A percentile compares a stretch with the other conserved stretches of the same genome.
These are phyloP conservation scores for Cerceris rybyensis DNA, from an alignment of 2,888 invertebrate species.

Conservation along the genomic window DNA sequence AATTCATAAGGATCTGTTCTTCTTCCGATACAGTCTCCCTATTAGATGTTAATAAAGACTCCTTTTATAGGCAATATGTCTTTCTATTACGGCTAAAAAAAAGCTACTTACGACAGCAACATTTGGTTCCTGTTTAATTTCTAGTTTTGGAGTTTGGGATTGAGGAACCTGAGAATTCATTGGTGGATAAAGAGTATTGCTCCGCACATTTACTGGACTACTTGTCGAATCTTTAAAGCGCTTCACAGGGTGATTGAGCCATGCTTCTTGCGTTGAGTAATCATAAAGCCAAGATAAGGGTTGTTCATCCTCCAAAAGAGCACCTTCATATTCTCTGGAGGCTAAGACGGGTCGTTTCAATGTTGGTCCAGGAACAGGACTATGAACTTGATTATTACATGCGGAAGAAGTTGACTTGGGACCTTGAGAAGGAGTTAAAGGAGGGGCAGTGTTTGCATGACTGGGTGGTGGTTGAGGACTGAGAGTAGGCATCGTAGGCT, in stretches of 20 bases:
- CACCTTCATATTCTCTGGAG: slow-evolving; percentile 90
- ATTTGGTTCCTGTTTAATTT: slow-evolving; percentile 87
- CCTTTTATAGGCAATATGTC: neutral
- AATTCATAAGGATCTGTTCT: slow-evolving; percentile 87
- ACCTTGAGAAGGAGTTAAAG: slow-evolving; percentile 82
- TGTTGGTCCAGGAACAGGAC: slow-evolving; percentile 63
- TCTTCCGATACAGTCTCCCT: slow-evolving; percentile 77
- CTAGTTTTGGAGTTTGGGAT: slow-evolving; percentile 82
- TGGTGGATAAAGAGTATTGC: slow-evolving; percentile 85
- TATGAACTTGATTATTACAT: slow-evolving; percentile 75
- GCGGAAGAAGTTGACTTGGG: slow-evolving; percentile 76
- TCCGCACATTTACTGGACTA: slow-evolving; percentile 77
- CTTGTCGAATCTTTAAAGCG: slow-evolving; percentile 86
- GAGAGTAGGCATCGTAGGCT: slow-evolving; percentile 88
- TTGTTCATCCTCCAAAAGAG: slow-evolving; percentile 91
- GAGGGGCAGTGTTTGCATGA: slow-evolving; percentile 80
- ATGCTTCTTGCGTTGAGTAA: slow-evolving; percentile 75
- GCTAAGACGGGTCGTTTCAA: slow-evolving; percentile 91
- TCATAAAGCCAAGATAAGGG: slow-evolving; percentile 92
- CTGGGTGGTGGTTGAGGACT: slow-evolving; percentile 87
- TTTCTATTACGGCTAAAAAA: neutral
- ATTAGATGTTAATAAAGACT: slow-evolving; percentile 26
- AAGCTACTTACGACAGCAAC: slow-evolving; percentile 75
- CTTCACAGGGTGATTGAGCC: slow-evolving; percentile 96
- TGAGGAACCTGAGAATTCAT: slow-evolving; percentile 82